Percentiles rank a stretch among this genome's conserved stretches.
Evolutionary conservation across 2,888 invertebrate species (phyloP).

Genomic region (Drosophila ochracea): DNA sequence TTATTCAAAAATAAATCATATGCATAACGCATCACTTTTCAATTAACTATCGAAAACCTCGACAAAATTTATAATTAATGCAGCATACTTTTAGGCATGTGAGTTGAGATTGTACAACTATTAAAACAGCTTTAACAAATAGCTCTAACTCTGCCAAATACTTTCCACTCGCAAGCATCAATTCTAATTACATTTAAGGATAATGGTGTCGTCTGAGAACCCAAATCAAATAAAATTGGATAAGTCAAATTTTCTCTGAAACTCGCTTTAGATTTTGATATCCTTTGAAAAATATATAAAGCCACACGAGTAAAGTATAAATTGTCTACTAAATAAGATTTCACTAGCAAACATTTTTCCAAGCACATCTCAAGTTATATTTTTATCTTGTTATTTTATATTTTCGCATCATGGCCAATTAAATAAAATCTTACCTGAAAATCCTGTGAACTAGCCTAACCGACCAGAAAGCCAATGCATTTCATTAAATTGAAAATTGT

Average conservation of each 20-base stretch:
- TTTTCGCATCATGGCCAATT: background rate
- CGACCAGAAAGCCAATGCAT: slow-evolving; percentile 42
- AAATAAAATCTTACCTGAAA: slow-evolving; percentile 4
- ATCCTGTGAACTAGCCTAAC: background rate
- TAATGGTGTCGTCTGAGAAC: background rate
- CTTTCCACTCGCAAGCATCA: background rate
- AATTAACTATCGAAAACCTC: background rate
- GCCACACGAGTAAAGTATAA: background rate
- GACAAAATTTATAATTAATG: background rate
- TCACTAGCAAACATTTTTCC: background rate
- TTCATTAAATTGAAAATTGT: slow-evolving; percentile 59
- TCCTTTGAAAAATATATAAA: background rate
- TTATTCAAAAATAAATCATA: background rate
- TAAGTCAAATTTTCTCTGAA: background rate
- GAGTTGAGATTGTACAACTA: background rate
- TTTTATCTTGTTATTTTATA: background rate
- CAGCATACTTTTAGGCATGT: background rate
- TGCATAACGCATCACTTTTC: background rate
- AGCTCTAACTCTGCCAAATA: background rate
- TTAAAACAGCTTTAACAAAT: background rate
- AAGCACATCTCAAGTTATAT: background rate
- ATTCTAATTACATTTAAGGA: background rate
- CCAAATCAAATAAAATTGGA: background rate
- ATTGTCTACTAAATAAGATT: background rate
- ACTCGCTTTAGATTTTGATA: background rate